A percentile compares a stretch with the other conserved stretches of the same genome.
Evolutionary conservation across 2,797 vertebrate genomes (phyloP).

Genomic region (Tympanoctomys barrerae): DNA sequence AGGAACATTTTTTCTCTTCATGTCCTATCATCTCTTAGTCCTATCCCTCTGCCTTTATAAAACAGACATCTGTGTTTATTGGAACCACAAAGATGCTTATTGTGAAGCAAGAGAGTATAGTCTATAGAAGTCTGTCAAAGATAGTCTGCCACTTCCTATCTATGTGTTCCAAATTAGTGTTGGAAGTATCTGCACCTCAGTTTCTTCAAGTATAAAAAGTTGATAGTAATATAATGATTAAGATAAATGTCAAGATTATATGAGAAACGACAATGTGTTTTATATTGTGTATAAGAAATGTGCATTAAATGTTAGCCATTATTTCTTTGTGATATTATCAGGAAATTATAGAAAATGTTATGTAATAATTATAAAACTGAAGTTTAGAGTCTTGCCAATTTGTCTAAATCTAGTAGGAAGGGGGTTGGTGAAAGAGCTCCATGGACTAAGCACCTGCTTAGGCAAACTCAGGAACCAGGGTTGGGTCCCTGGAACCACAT

Average conservation of each 20-base stretch:
- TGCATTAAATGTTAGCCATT: background rate
- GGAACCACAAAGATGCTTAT: background rate
- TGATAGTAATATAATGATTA: background rate
- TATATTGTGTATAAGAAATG: background rate
- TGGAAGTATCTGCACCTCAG: background rate
- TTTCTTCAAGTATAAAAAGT: conserved; percentile 52
- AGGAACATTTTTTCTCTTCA: background rate
- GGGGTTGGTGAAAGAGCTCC: no score
- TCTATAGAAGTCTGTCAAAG: background rate
- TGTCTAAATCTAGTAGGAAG: background rate
- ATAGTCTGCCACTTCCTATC: background rate
- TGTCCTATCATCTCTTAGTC: background rate
- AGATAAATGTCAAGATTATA: background rate
- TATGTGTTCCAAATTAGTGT: background rate
- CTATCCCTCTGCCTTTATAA: background rate
- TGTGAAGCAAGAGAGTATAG: background rate
- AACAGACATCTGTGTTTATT: background rate
- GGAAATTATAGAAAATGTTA: background rate
- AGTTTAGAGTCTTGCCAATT: background rate
- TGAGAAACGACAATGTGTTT: background rate
- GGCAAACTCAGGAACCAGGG: no score
- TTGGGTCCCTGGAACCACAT: no score
- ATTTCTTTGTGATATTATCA: conserved; percentile 1
- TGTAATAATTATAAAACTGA: background rate
- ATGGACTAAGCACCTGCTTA: no score